These are phyloP conservation scores for Bacillus rossius DNA, from an alignment of 1,140 invertebrate genomes.

Conservation along the genomic window DNA sequence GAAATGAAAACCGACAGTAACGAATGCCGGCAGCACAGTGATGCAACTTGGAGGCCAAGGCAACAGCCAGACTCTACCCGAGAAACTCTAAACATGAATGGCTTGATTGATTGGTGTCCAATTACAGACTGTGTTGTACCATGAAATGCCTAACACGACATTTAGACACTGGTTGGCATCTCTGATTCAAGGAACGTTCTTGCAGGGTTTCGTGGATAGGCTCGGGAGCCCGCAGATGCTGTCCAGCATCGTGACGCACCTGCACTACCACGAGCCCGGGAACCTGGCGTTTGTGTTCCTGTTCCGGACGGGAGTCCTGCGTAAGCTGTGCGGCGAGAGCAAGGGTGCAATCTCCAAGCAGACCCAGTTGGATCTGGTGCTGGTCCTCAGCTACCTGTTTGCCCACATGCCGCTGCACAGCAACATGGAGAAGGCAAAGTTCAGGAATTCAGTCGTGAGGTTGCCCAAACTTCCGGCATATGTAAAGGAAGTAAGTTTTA, in stretches of 20 bases:
- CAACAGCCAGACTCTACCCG: too few species aligned
- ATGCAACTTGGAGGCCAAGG: too few species aligned
- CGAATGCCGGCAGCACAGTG: too few species aligned
- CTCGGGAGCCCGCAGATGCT: too few species aligned
- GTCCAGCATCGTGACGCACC: constrained; percentile 5
- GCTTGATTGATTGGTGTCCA: too few species aligned
- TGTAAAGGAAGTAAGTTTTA: neutral
- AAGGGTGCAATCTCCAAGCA: neutral
- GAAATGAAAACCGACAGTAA: too few species aligned
- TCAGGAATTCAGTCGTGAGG: neutral
- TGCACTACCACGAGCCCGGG: constrained; percentile 12
- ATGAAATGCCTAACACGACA: too few species aligned
- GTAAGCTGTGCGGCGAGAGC: neutral
- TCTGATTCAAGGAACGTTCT: too few species aligned
- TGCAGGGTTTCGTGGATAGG: too few species aligned
- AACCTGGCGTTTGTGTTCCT: constrained; percentile 11
- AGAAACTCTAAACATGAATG: too few species aligned
- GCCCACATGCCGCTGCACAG: neutral
- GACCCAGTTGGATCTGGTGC: neutral
- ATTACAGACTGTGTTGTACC: too few species aligned
- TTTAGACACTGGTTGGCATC: too few species aligned
- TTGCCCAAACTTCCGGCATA: neutral
- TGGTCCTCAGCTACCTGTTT: constrained; percentile 13
- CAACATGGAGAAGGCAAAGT: neutral
- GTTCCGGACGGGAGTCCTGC: constrained; percentile 2